Evolutionary conservation across 2,113 vertebrate genomes (phyloP).

Genomic region (Spheniscus mendiculus): DNA sequence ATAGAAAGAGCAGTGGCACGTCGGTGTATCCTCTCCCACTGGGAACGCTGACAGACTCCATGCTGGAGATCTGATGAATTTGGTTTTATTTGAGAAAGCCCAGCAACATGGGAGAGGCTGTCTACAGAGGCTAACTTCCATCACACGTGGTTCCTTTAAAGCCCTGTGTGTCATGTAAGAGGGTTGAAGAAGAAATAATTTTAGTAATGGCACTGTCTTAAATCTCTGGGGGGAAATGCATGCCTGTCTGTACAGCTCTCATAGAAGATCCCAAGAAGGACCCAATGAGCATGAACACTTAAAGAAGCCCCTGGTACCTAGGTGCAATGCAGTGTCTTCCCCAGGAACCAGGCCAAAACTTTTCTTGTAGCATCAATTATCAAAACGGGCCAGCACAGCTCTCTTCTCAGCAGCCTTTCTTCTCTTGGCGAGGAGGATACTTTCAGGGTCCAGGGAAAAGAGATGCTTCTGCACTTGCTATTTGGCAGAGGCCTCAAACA

Average conservation of each 20-base stretch:
- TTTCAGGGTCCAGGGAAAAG: neutral
- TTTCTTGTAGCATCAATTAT: neutral
- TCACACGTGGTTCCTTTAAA: neutral
- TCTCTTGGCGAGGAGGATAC: neutral
- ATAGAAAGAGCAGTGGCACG: neutral
- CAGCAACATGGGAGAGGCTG: neutral
- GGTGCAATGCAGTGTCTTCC: neutral
- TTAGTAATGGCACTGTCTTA: neutral
- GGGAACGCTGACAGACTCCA: neutral
- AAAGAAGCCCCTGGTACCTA: neutral
- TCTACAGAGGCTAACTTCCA: neutral
- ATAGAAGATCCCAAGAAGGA: neutral
- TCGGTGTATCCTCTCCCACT: neutral
- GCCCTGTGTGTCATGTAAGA: rapidly evolving
- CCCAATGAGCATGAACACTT: neutral
- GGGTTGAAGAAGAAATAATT: neutral
- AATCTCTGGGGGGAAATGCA: neutral
- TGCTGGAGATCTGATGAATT: neutral
- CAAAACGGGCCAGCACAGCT: neutral
- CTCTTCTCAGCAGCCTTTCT: neutral
- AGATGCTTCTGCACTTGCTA: neutral
- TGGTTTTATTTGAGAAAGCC: neutral
- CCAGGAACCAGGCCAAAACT: neutral
- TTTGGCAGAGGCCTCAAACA: neutral
- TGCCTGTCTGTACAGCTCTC: neutral